Evolutionary conservation across 2,888 invertebrate species (phyloP), one percentile per base, ranked within the genome.

Genomic region (Ferrisia virgata): DNA sequence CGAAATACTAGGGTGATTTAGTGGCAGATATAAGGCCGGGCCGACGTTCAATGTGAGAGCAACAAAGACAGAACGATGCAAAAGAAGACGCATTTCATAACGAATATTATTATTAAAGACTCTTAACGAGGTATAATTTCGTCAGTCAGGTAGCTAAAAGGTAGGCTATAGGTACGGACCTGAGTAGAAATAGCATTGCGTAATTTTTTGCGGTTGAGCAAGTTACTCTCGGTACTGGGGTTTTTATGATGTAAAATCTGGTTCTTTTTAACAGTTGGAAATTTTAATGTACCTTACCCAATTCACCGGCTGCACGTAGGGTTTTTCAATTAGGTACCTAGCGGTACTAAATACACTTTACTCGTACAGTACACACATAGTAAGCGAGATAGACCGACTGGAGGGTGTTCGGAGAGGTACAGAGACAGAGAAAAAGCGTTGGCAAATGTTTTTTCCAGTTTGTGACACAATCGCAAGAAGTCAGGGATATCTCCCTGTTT

Each of bases 201-300:
- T 81, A 81, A 81, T 81, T 81, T 81, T 81, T 81, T 81, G 81
- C 64, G 81, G 81, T 81, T 81, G 81, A 81, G 81, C 81, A 81
- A 81, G 81, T 81, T 47, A 47, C 18, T 5, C 47, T 33, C 28
- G 43, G 79, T 79, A 78, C 18, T 28, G 43, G 47, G 58, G 28
- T 64, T 64, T 64, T 64, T 64, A 64, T 64, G 58, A 28, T 72
- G 31, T 72, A n/a, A 28, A 33, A 72, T 72, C 72, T 33, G 31
- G 72, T 81, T 58, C 39, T 81, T 33, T 80, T 81, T 64, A 81
- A 81, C 81, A 58, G 81, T 81, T 81, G 81, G 81, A 81, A 81
- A 81, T 81, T 81, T 81, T 81, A 58, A 58, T 81, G 58, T 81
- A 81, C 81, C 81, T 81, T 81, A 64, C 64, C 81, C 53, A 81